Evolutionary conservation across 1,140 invertebrate species (phyloP), one percentile per base, ranked within the genome.

Genomic region (Odontomachus brunneus): DNA sequence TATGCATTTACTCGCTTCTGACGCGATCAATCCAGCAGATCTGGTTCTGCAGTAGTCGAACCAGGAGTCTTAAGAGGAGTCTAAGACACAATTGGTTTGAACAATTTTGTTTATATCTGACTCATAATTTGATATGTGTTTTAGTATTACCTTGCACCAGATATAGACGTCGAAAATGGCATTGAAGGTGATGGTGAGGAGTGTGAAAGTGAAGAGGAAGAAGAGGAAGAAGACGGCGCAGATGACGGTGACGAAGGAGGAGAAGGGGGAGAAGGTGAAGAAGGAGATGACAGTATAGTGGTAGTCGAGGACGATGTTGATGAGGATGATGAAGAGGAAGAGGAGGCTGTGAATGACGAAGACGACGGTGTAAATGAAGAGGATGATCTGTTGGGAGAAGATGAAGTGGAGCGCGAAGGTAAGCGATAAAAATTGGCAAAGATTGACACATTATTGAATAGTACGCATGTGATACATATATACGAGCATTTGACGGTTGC

Each of bases 141-240:
- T 69, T 95, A 97, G 92, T 98, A 98, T 95, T 98, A 97, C 93
- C 93, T 98, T 86, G 97, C 97, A 83, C 96, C 97, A 84, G 97
- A 97, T 92, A 96, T 97, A 89, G 96, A 97, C 76, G 95, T 96
- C 67, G 96, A 97, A 90, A 96, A 96, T 91, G 95, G 95, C 12
- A 93, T 95, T 17, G 95, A 95, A 38, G 95, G 94, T 22, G 95
- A 95, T 29, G 95, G 94, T 44, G 91, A 93, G 53, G 94, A 93
- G 55, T 91, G 88, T 60, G 93, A 94, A 72, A 90, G 92, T 2
- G 90, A 91, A 80, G 94, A 94, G 22, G 92, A 95, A 15, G 94
- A 94, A 33, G 94, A 94, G 57, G 94, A 95, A 29, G 95, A 95
- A 49, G 95, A 95, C 24, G 95, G 94, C 2, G 94, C 94, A 24